These are phyloP conservation scores for Pollenia labialis DNA, from an alignment of 2,888 invertebrate species.

Conservation along the genomic window DNA sequence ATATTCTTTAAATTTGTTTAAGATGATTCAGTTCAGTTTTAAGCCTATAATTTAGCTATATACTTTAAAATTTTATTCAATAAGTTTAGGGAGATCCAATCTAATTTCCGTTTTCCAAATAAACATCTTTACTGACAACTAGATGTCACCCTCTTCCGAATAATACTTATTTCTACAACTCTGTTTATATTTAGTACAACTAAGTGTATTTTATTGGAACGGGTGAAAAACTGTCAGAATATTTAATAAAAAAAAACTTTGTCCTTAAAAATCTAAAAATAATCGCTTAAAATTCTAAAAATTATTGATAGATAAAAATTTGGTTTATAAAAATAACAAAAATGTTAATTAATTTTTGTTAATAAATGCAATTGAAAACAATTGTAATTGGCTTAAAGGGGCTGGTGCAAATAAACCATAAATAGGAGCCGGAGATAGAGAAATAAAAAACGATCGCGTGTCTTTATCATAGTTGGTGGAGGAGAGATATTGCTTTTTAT, in stretches of 20 bases:
- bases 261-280: slow-evolving; percentile 33
- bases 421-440: background rate
- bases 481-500: background rate
- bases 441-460: slow-evolving; percentile 2
- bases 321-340: background rate
- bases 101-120: no score
- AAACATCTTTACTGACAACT: background rate
- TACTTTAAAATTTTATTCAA: no score
- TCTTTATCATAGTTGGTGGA: background rate
- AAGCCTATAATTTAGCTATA: no score
- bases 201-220: background rate
- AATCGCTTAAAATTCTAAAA: slow-evolving; percentile 14
- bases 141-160: background rate
- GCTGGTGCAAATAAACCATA: slow-evolving; percentile 14
- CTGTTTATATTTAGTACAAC: background rate
- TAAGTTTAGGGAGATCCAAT: no score
- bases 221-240: slow-evolving; percentile 19
- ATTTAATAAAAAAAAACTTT: slow-evolving; percentile 19
- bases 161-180: background rate
- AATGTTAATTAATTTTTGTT: slow-evolving; percentile 22
- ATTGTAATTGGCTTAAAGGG: background rate
- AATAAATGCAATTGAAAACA: background rate
- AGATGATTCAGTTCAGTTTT: no score
- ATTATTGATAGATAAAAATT: background rate
- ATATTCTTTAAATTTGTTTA: no score